Evolutionary conservation across 1,140 invertebrate genomes (phyloP), one percentile per base, ranked within the genome.

Genomic region (Orius insidiosus): DNA sequence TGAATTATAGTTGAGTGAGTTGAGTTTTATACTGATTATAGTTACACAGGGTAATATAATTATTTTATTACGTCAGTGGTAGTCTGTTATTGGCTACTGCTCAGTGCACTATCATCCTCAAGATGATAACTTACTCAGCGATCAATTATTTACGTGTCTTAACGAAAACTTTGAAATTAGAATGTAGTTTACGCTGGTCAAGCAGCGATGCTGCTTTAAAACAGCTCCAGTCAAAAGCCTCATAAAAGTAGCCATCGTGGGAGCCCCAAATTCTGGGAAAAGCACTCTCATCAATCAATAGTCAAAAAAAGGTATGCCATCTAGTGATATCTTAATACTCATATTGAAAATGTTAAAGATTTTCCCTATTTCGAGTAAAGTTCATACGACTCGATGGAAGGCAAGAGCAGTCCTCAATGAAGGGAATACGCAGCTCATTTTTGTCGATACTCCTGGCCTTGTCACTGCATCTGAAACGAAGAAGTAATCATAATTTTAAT

Each of bases 221-320:
- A 46, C 11, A 37, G 6, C 16, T 18, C 11, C 4, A 5, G 18
- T 7, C 3, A 35, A 18, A 24, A 75, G 68, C 58, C 57, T 80
- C 9, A 62, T 95, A 6, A 80, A 79, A 65, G 76, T 95, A 19
- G 83, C 88, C 5, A 76, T 97, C 19, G 71, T 97, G 51, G 92
- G 92, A 7, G 63, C 78, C 10, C 90, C 92, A 13, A 96, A 96
- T 70, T 76, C 76, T 48, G 92, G 92, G 36, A 97, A 97, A 64
- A 95, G 89, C 64, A 94, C 90, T 1, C 65, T 97, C 2, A 80
- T 92, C 30, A 97, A 97, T 69, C 68, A 74, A 68, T 96, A 16
- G 68, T 85, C 33, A 70, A 77, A 38, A 74, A 66, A 77, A 76
- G 59, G 85, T 88, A n/a, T n/a, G n/a, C n/a, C n/a, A n/a, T n/a